phyloP scores from a whole-genome alignment of 2,797 vertebrate species.

The Tragopan temminckii region DNA sequence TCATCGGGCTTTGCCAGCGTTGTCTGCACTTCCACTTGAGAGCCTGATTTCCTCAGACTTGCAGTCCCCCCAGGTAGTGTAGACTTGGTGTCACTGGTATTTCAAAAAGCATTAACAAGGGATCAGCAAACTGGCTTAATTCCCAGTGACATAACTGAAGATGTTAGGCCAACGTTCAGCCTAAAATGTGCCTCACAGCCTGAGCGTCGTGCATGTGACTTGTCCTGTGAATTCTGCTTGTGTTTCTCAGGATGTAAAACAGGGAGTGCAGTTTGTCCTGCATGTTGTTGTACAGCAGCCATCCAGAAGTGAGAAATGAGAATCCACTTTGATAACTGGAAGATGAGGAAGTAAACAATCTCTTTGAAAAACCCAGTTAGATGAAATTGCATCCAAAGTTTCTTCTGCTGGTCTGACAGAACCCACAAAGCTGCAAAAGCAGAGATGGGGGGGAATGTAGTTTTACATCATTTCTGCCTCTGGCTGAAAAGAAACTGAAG shows the following conservation, averaged over 20 bases:
- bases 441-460: background rate
- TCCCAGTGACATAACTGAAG: background rate
- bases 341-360: background rate
- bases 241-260: background rate
- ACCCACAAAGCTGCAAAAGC: background rate
- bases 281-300: background rate
- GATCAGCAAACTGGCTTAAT: background rate
- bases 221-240: background rate
- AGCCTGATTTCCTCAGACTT: background rate
- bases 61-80: fast-evolving
- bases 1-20: background rate
- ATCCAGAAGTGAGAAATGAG: background rate
- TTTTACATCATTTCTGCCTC: background rate
- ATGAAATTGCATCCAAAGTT: background rate
- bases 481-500: constrained; percentile 2
- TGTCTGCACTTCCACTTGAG: background rate
- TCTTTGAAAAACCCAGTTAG: background rate
- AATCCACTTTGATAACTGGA: background rate
- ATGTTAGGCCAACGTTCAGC: fast-evolving
- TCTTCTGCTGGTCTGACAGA: background rate
- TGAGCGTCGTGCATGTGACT: background rate
- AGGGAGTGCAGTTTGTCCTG: background rate
- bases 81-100: background rate
- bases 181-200: background rate
- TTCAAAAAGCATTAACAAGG: background rate